Evolutionary conservation across 2,888 invertebrate genomes (phyloP).

Genomic region (Drosophila pseudotakahashii): DNA sequence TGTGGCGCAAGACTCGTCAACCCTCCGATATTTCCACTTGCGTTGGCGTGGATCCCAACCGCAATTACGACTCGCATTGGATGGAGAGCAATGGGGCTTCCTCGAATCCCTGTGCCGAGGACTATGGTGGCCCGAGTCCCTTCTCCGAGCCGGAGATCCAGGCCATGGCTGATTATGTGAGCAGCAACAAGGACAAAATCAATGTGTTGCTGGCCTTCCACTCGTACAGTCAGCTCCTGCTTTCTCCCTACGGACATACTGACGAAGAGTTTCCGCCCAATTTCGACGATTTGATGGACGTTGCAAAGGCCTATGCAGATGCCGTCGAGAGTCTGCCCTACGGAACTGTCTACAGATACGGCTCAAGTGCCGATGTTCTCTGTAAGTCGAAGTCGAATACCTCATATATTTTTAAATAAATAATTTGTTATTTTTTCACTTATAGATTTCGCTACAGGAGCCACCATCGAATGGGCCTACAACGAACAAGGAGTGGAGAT

Average conservation of each 20-base stretch:
- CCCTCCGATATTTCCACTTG: constrained; percentile 78
- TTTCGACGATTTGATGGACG: constrained; percentile 83
- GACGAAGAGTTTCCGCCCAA: constrained; percentile 83
- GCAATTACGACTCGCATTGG: constrained; percentile 80
- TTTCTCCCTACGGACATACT: constrained; percentile 86
- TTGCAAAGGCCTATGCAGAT: constrained; percentile 85
- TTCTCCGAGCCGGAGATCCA: constrained; percentile 86
- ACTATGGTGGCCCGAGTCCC: constrained; percentile 85
- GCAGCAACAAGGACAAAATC: constrained; percentile 82
- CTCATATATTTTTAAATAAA: accelerated
- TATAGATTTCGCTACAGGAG: constrained; percentile 82
- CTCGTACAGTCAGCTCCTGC: constrained; percentile 86
- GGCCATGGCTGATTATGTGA: constrained; percentile 84
- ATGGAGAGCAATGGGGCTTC: constrained; percentile 85
- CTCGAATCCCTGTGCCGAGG: constrained; percentile 79
- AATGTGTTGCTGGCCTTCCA: constrained; percentile 87
- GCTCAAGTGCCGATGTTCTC: constrained; percentile 86
- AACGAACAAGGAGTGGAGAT: constrained; percentile 85
- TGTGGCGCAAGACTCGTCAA: constrained; percentile 88
- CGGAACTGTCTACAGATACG: constrained; percentile 85
- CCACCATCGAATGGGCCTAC: constrained; percentile 85
- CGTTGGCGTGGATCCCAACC: constrained; percentile 77
- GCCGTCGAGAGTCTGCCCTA: constrained; percentile 84
- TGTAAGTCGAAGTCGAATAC: constrained; percentile 83
- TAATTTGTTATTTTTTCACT: background rate